phyloP scores from a whole-genome alignment of 2,113 vertebrate genomes.

The Meleagris gallopavo region DNA sequence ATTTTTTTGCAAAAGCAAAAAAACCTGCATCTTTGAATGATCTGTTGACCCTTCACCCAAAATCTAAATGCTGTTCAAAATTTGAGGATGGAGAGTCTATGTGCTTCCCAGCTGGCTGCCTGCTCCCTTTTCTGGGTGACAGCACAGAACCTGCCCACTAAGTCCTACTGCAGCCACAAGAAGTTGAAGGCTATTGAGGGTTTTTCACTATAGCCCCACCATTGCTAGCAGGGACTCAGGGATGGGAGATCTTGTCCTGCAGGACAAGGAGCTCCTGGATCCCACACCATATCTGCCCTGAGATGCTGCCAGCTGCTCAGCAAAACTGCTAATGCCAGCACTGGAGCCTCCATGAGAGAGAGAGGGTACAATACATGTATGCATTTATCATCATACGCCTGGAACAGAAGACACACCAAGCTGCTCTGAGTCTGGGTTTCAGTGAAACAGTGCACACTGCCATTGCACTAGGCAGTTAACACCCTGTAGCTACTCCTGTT shows the following conservation, averaged over 20 bases:
- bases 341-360: neutral
- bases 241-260: neutral
- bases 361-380: neutral
- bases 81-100: neutral
- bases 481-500: neutral
- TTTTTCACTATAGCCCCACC: neutral
- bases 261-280: neutral
- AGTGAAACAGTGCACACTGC: neutral
- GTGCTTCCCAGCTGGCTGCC: neutral
- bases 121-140: neutral
- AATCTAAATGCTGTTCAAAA: neutral
- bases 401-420: neutral
- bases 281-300: fast-evolving
- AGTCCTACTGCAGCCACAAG: neutral
- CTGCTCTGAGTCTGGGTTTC: neutral
- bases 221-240: neutral
- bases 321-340: neutral
- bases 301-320: neutral
- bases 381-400: fast-evolving
- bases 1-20: neutral
- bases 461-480: neutral
- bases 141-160: neutral
- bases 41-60: neutral
- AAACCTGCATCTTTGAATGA: neutral
- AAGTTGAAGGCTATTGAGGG: neutral